phyloP scores from a whole-genome alignment of 2,888 invertebrate genomes.

The Acholoe squamosa region DNA sequence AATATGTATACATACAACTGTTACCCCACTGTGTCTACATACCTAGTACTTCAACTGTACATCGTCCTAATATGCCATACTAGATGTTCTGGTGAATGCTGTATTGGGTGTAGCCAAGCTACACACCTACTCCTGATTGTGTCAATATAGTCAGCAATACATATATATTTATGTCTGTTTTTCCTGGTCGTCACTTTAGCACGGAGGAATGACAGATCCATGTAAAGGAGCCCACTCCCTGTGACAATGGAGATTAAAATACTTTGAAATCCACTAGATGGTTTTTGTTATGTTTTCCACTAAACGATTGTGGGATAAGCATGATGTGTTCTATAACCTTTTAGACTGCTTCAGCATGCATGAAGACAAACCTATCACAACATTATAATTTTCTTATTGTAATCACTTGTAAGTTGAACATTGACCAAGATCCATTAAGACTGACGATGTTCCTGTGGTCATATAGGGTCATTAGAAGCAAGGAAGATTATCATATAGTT shows the following conservation, averaged over 20 bases:
- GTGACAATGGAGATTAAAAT: slow-evolving; percentile 41
- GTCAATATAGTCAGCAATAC: slow-evolving; percentile 24
- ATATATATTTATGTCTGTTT: slow-evolving; percentile 16
- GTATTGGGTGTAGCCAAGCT: slow-evolving; percentile 25
- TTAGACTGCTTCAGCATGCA: no score
- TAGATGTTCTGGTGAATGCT: slow-evolving; percentile 20
- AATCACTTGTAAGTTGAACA: no score
- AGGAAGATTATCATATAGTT: no score
- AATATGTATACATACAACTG: neutral
- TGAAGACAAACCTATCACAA: no score
- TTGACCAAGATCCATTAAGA: no score
- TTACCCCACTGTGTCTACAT: neutral
- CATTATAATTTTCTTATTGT: no score
- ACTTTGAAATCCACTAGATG: neutral
- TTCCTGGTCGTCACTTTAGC: neutral
- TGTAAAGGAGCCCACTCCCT: neutral
- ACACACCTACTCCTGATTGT: neutral
- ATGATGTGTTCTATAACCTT: no score
- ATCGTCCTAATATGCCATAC: neutral
- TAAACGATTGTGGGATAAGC: no score
- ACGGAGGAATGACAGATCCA: neutral
- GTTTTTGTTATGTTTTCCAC: neutral
- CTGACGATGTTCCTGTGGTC: no score
- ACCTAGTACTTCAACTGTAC: neutral
- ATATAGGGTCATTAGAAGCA: no score